Percentiles rank a stretch among this genome's conserved stretches.
phyloP scores from a whole-genome alignment of 2,113 vertebrate species.

The Chascanopsetta lugubris region DNA sequence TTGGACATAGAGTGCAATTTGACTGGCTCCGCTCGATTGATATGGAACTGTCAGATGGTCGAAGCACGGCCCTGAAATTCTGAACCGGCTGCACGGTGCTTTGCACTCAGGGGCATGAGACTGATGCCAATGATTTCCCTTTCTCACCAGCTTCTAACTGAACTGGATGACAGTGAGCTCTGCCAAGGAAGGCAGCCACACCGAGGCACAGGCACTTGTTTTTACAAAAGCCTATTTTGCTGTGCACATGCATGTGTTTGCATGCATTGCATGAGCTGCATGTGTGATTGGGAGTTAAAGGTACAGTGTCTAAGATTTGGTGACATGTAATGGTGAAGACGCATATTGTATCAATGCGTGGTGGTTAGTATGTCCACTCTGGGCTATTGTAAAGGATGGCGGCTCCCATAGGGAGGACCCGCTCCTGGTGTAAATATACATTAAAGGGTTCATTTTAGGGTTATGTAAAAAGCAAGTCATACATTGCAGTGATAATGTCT shows the following conservation, averaged over 20 bases:
- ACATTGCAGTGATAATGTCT: too few relatives aligned
- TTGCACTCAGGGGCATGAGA: conserved; percentile 49
- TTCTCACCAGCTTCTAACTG: conserved; percentile 48
- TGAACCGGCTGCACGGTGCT: conserved; percentile 40
- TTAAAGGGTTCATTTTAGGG: too few relatives aligned
- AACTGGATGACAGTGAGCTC: conserved; percentile 25
- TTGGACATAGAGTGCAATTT: conserved; percentile 17
- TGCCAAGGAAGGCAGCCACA: conserved; percentile 50
- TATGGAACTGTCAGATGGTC: conserved; percentile 40
- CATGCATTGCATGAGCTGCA: not conserved
- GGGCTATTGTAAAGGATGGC: too few relatives aligned
- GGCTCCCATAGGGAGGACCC: too few relatives aligned
- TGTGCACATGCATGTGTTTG: not conserved
- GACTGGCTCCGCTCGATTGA: conserved; percentile 22
- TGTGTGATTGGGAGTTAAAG: not conserved
- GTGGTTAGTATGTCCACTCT: too few relatives aligned
- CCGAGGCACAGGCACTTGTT: conserved; percentile 21
- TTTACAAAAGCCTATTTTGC: conserved; percentile 25
- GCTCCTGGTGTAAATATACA: too few relatives aligned
- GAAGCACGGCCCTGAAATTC: conserved; percentile 22
- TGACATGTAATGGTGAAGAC: too few relatives aligned
- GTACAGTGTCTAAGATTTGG: too few relatives aligned
- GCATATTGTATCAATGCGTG: too few relatives aligned
- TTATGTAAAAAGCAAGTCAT: too few relatives aligned
- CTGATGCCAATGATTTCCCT: conserved; percentile 44